Evolutionary conservation across 2,113 vertebrate genomes (phyloP).

Genomic region (human (Homo sapiens)): GRCh38 chr2:105493001-105493500

Average conservation of each 20-base stretch:
- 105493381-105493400: background rate
- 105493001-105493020: background rate
- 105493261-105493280: constrained; percentile 5
- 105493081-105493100: background rate
- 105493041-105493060: background rate
- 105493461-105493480: background rate
- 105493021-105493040: background rate
- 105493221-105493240: background rate
- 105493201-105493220: background rate
- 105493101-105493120: background rate
- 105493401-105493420: background rate
- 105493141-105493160: background rate
- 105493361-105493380: background rate
- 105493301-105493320: background rate
- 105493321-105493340: background rate
- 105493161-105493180: background rate
- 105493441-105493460: background rate
- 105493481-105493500: background rate
- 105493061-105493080: background rate
- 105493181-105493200: background rate
- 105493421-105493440: background rate
- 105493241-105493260: background rate
- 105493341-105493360: background rate
- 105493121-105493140: background rate
- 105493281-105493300: background rate